phyloP scores from a whole-genome alignment of 64 coral and sea anemone species.

The Montipora efflorescens region DNA sequence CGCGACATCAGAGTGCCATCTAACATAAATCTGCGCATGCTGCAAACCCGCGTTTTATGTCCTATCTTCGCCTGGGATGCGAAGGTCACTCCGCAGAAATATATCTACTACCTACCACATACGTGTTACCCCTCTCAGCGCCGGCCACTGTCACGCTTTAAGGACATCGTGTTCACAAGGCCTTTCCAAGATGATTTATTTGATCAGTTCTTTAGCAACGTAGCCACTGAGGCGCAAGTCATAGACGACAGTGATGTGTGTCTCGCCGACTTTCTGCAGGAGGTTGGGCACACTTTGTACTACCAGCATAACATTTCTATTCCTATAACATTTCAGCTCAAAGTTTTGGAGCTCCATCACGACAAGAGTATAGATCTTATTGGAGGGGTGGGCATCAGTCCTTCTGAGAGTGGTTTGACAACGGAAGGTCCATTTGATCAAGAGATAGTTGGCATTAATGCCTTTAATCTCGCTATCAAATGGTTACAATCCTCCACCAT shows the following conservation, averaged over 20 bases:
- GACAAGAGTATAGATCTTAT: background rate
- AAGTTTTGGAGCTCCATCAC: background rate
- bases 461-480: constrained; percentile 24
- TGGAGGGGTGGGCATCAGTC: constrained; percentile 15
- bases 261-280: constrained; percentile 4
- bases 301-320: constrained; percentile 5
- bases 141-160: constrained; percentile 4
- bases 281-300: constrained; percentile 8
- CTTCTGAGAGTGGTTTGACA: background rate
- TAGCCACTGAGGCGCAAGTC: background rate
- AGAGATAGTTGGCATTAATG: constrained; percentile 14
- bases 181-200: background rate
- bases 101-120: background rate
- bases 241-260: background rate
- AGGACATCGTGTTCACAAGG: constrained; percentile 1
- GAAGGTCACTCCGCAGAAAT: background rate
- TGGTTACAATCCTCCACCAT: constrained; percentile 2
- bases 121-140: constrained; percentile 18
- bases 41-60: constrained; percentile 29
- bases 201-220: background rate
- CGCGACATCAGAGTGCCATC: constrained; percentile 17
- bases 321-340: constrained; percentile 6
- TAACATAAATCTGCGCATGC: constrained; percentile 17
- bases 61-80: constrained; percentile 15
- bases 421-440: constrained; percentile 12